phyloP scores from a whole-genome alignment of 2,113 vertebrate species.

The Hemichromis elongatus region DNA sequence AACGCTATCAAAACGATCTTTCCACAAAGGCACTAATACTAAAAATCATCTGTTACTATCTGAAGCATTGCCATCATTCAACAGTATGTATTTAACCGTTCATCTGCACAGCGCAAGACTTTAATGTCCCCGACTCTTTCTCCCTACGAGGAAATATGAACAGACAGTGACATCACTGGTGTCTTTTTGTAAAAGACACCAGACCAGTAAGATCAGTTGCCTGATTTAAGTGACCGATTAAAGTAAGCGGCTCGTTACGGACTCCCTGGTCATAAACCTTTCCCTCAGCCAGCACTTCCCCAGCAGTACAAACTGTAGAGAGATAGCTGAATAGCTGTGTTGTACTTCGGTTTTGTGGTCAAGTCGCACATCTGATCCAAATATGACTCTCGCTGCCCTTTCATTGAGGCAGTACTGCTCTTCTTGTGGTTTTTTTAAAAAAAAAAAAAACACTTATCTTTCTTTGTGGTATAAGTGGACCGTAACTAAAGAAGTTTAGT shows the following conservation, averaged over 20 bases:
- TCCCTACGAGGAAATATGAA: neutral
- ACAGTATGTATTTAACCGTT: neutral
- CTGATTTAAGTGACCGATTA: neutral
- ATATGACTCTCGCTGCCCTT: neutral
- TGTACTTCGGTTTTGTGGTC: neutral
- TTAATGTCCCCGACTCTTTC: neutral
- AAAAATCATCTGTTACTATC: neutral
- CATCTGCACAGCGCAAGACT: neutral
- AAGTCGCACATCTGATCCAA: neutral
- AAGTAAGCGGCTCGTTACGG: neutral
- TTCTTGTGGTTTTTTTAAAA: neutral
- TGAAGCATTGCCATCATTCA: neutral
- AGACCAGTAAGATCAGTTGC: neutral
- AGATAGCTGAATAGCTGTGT: neutral
- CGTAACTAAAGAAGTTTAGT: neutral
- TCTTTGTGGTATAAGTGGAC: accelerated
- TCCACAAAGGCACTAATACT: neutral
- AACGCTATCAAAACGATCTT: neutral
- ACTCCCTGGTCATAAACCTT: neutral
- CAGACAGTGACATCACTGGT: neutral
- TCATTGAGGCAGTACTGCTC: neutral
- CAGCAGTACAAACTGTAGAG: neutral
- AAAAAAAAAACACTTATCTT: neutral
- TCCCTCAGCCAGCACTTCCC: neutral
- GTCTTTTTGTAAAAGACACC: neutral